Conservation (phyloP, 2,888 invertebrate genomes). For the Stenotaenia linearis region DNA sequence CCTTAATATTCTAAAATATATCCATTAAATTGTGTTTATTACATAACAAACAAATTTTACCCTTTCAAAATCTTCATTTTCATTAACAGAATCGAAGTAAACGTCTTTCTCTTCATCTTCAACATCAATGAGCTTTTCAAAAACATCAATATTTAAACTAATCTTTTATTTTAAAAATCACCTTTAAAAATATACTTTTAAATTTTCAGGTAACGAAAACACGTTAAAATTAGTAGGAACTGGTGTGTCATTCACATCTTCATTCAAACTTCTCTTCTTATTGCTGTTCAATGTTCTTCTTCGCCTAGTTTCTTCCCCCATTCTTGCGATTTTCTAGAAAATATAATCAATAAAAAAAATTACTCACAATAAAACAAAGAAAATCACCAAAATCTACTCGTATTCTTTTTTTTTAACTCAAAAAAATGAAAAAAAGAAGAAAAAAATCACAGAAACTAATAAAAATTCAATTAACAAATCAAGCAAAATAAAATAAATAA, state of each 20-base stretch:
- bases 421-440: no score
- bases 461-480: no score
- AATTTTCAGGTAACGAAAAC: neutral
- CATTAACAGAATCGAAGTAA: neutral
- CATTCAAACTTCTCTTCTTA: neutral
- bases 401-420: no score
- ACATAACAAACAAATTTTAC: neutral
- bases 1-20: neutral
- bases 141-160: neutral
- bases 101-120: neutral
- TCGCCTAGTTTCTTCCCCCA: neutral
- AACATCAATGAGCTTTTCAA: neutral
- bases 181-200: neutral
- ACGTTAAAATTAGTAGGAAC: neutral
- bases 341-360: no score
- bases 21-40: neutral
- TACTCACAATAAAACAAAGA: no score
- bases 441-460: no score
- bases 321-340: no score
- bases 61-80: neutral
- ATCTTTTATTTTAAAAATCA: neutral
- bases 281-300: neutral
- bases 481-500: no score
- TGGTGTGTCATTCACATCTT: neutral
- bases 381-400: no score